A percentile compares a stretch with the other conserved stretches of the same genome.
Conservation (phyloP, 2,888 invertebrate genomes). For the Sminthurides aquaticus region DNA sequence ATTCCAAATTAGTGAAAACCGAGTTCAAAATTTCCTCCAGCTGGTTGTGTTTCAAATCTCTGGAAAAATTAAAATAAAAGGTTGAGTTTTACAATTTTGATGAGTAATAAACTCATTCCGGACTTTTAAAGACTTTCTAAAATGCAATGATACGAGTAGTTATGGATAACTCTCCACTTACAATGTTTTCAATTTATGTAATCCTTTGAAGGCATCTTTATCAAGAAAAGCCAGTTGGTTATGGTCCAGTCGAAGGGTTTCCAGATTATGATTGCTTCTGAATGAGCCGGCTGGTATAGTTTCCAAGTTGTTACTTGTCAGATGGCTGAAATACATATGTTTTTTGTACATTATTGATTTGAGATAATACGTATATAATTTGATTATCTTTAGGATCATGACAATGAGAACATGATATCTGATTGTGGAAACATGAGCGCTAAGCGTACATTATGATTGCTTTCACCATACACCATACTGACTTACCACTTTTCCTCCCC, state of each 20-base stretch:
- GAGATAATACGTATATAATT: too few species aligned
- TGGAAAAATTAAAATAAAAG: slow-evolving; percentile 43
- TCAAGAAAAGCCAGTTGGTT: slow-evolving; percentile 30
- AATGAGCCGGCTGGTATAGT: slow-evolving; percentile 32
- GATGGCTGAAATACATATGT: slow-evolving; percentile 24
- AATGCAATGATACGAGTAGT: too few species aligned
- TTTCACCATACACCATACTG: too few species aligned
- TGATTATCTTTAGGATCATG: too few species aligned
- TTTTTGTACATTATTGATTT: too few species aligned
- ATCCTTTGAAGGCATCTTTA: slow-evolving; percentile 30
- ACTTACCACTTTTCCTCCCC: too few species aligned
- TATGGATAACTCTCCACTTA: slow-evolving; percentile 17
- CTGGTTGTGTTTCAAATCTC: slow-evolving; percentile 52
- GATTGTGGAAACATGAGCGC: too few species aligned
- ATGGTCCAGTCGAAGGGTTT: slow-evolving; percentile 35
- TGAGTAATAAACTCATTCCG: background rate
- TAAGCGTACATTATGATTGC: too few species aligned
- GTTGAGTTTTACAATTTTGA: background rate
- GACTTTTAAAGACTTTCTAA: too few species aligned
- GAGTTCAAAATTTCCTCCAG: slow-evolving; percentile 47
- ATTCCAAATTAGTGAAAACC: slow-evolving; percentile 48
- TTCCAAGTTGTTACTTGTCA: slow-evolving; percentile 33
- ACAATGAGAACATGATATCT: too few species aligned
- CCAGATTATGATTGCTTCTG: slow-evolving; percentile 25
- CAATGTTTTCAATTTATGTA: slow-evolving; percentile 35